Conservation (phyloP, 1,140 invertebrate species). For the Rhyzopertha dominica region DNA sequence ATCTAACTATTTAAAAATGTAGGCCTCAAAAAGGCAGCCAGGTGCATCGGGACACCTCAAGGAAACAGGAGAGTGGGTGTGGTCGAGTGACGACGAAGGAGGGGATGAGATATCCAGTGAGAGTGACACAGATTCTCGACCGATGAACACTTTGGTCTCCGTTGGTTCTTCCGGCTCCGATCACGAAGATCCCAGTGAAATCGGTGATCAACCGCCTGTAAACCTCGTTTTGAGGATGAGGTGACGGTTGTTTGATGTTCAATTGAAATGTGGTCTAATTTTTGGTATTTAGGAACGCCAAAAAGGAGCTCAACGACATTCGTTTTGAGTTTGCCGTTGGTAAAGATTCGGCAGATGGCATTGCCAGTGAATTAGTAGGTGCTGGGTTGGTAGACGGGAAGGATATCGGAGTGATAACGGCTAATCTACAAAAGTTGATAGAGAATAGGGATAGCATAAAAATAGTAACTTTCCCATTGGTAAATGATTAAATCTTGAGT, state of each 20-base stretch:
- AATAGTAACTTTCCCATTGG: constrained; percentile 87
- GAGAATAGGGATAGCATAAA: constrained; percentile 58
- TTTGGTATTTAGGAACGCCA: constrained; percentile 66
- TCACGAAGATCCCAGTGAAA: constrained; percentile 51
- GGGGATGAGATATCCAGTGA: constrained; percentile 57
- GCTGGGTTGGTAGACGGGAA: constrained; percentile 90
- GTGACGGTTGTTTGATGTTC: constrained; percentile 22
- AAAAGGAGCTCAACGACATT: constrained; percentile 93
- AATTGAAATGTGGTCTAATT: not conserved
- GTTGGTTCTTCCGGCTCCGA: constrained; percentile 88
- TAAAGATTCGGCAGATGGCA: constrained; percentile 90
- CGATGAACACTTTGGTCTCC: constrained; percentile 55
- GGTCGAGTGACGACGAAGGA: constrained; percentile 89
- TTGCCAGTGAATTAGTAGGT: constrained; percentile 88
- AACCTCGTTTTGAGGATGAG: constrained; percentile 80
- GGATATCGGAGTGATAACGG: constrained; percentile 85
- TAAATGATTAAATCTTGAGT: constrained; percentile 49
- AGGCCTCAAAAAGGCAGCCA: constrained; percentile 77
- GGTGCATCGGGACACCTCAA: constrained; percentile 91
- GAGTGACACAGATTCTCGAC: constrained; percentile 50
- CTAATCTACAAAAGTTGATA: constrained; percentile 88
- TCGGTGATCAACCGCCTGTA: constrained; percentile 50
- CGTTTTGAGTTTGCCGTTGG: constrained; percentile 92
- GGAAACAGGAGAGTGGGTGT: constrained; percentile 96
- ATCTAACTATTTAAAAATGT: constrained; percentile 11